Conservation (phyloP, 2,113 vertebrate species). For the Leucosticte australis region DNA sequence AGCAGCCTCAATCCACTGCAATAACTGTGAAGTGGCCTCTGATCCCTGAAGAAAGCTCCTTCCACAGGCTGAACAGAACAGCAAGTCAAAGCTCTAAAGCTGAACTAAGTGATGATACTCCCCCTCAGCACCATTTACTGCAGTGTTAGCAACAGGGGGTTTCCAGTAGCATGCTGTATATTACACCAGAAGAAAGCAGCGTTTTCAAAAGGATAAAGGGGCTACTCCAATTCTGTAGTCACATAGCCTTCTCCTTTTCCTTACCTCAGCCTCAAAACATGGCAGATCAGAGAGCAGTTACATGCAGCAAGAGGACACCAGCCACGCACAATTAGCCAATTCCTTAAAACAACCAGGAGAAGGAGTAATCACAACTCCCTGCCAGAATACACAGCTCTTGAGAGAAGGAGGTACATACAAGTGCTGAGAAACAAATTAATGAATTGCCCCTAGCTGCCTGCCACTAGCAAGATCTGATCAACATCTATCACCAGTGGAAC, state of each 20-base stretch:
- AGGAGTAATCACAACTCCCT: neutral
- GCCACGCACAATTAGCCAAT: neutral
- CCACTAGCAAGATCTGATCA: neutral
- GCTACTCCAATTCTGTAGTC: neutral
- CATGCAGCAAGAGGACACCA: neutral
- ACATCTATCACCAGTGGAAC: neutral
- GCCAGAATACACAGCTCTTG: neutral
- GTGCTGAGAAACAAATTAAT: neutral
- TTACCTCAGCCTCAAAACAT: neutral
- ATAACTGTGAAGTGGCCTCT: neutral
- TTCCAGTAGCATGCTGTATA: neutral
- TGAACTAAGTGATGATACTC: neutral
- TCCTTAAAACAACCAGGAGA: neutral
- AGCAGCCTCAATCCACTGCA: neutral
- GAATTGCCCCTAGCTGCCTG: neutral
- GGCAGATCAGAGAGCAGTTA: neutral
- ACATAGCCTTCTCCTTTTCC: too few relatives aligned
- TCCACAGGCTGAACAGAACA: neutral
- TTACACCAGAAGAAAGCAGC: neutral
- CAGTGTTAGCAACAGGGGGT: neutral
- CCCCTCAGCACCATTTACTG: neutral
- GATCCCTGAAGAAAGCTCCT: neutral
- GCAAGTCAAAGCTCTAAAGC: neutral
- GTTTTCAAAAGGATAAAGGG: neutral
- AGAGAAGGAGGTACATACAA: accelerated